Evolutionary conservation across 2,888 invertebrate genomes (phyloP).

Genomic region (Rhaphigaster nebulosa): DNA sequence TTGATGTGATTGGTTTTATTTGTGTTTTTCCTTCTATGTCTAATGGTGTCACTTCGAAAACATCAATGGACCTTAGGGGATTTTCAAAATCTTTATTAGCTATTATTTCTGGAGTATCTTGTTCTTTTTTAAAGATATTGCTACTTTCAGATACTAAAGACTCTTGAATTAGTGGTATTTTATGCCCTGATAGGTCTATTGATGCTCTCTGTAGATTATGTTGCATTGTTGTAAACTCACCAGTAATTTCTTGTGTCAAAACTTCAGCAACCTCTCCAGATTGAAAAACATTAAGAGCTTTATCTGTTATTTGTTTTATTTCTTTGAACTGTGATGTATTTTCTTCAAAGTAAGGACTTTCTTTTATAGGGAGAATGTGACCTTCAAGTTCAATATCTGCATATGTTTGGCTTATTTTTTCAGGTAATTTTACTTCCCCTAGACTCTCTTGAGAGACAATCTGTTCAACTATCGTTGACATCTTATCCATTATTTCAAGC

Average conservation of each 20-base stretch:
- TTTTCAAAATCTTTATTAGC: constrained; percentile 41
- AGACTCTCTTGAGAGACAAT: constrained; percentile 56
- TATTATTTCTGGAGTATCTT: constrained; percentile 29
- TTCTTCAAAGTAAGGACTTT: constrained; percentile 56
- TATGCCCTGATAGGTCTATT: constrained; percentile 57
- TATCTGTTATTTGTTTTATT: constrained; percentile 20
- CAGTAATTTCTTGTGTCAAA: constrained; percentile 55
- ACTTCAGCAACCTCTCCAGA: constrained; percentile 35
- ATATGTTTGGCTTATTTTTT: constrained; percentile 47
- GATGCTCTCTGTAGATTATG: constrained; percentile 55
- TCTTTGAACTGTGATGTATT: constrained; percentile 3
- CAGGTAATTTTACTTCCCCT: background rate
- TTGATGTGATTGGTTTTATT: constrained; percentile 12
- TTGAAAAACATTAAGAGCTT: constrained; percentile 12
- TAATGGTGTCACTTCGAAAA: constrained; percentile 56
- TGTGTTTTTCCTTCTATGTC: constrained; percentile 53
- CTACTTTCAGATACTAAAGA: constrained; percentile 50
- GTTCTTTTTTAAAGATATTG: constrained; percentile 13
- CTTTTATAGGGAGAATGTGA: constrained; percentile 53
- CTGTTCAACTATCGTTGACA: constrained; percentile 56
- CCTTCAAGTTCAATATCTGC: constrained; percentile 61
- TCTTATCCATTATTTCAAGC: constrained; percentile 54
- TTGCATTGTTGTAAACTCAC: constrained; percentile 57
- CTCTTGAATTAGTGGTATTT: constrained; percentile 56
- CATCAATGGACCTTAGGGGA: constrained; percentile 59